Conservation (phyloP, 2,113 vertebrate species). For the Albula goreensis region DNA sequence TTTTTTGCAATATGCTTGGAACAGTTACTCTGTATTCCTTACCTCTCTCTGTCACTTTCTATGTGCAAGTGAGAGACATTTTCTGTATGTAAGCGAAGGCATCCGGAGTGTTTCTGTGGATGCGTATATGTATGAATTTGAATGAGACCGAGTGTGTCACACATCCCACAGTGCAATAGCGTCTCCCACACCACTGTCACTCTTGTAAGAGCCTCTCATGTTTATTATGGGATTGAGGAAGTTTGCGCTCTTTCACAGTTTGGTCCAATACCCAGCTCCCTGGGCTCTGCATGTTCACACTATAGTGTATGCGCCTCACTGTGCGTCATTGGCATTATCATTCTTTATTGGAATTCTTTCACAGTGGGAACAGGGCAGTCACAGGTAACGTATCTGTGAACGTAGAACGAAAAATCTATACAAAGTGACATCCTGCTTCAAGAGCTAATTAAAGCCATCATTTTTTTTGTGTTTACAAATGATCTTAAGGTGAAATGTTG, state of each 20-base stretch:
- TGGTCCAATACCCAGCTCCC: conserved; percentile 41
- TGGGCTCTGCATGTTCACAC: conserved; percentile 48
- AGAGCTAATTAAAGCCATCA: conserved; percentile 66
- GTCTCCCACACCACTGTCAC: conserved; percentile 34
- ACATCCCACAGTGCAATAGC: no score
- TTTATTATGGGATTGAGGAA: no score
- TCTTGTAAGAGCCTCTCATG: no score
- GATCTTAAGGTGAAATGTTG: conserved; percentile 60
- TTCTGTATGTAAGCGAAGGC: background rate
- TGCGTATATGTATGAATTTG: conserved; percentile 42
- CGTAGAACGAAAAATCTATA: conserved; percentile 75
- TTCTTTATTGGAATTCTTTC: background rate
- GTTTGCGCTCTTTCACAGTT: no score
- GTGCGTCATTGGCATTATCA: conserved; percentile 74
- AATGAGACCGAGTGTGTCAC: conserved; percentile 47
- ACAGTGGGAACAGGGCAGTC: conserved; percentile 58
- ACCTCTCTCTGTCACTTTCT: background rate
- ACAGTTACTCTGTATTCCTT: background rate
- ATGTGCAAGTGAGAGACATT: background rate
- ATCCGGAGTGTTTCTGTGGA: background rate
- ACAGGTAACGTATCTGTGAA: conserved; percentile 49
- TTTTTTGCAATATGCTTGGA: background rate
- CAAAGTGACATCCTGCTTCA: conserved; percentile 68
- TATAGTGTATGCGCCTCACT: conserved; percentile 31
- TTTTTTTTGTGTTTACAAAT: conserved; percentile 62